Conservation (phyloP, 2,888 invertebrate genomes). For the Orchestes rusci region DNA sequence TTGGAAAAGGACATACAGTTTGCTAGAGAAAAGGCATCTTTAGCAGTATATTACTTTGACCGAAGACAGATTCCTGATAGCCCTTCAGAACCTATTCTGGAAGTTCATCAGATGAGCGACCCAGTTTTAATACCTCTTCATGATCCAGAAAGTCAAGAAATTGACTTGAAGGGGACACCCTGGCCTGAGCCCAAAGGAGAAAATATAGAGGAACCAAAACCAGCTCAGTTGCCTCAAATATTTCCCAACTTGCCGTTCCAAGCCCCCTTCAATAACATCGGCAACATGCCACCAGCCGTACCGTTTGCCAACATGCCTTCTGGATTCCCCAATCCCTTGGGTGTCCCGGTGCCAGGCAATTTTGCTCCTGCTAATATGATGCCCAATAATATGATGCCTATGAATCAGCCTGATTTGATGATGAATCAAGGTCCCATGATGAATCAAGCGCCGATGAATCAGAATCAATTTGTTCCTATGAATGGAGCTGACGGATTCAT, state of each 20-base stretch:
- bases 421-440: conserved; percentile 17
- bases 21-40: conserved; percentile 75
- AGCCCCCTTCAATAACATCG: conserved; percentile 40
- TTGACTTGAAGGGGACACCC: conserved; percentile 67
- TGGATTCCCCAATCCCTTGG: conserved; percentile 27
- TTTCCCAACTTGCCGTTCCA: conserved; percentile 44
- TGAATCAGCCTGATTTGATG: conserved; percentile 39
- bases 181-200: conserved; percentile 82
- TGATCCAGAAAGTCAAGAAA: conserved; percentile 79
- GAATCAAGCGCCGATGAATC: conserved; percentile 37
- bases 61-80: conserved; percentile 80
- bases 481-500: conserved; percentile 28
- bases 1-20: conserved; percentile 82
- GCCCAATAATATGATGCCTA: conserved; percentile 44
- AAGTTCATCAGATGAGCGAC: conserved; percentile 68
- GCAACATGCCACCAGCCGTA: conserved; percentile 45
- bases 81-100: conserved; percentile 79
- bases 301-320: conserved; percentile 28
- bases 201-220: conserved; percentile 27
- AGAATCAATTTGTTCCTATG: conserved; percentile 45
- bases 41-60: conserved; percentile 76
- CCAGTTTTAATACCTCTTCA: conserved; percentile 81
- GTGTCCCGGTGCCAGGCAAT: conserved; percentile 29
- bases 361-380: conserved; percentile 42
- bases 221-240: conserved; percentile 45